These are phyloP conservation scores for Hetaerina americana DNA, from an alignment of 1,140 invertebrate species.

Conservation along the genomic window DNA sequence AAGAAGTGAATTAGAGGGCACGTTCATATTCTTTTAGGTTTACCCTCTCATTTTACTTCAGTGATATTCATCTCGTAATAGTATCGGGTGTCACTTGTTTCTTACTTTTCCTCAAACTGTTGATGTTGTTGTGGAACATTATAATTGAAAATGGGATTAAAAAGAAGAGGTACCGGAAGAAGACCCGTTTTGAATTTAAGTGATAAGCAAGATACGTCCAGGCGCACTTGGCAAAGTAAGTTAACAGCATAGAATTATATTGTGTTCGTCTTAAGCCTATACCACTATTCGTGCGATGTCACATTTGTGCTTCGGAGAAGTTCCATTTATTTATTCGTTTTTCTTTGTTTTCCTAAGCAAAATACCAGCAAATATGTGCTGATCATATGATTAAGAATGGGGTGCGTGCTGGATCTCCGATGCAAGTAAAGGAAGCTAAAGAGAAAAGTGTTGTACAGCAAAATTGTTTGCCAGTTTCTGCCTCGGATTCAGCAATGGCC, in stretches of 20 bases:
- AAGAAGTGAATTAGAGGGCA: no score
- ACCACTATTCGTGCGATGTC: no score
- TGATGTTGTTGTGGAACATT: not conserved
- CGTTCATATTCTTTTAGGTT: no score
- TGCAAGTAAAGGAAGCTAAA: not conserved
- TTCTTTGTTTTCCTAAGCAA: constrained; percentile 21
- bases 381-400: constrained; percentile 14
- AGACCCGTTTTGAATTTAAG: constrained; percentile 15
- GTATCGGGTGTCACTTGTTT: not conserved
- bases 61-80: no score
- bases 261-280: no score
- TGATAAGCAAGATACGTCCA: constrained; percentile 10
- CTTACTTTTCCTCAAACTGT: not conserved
- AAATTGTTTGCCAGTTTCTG: constrained; percentile 12
- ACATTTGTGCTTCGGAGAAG: no score
- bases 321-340: not conserved
- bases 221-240: constrained; percentile 18
- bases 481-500: not conserved
- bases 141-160: not conserved
- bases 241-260: no score
- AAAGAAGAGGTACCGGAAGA: constrained; percentile 11
- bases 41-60: no score
- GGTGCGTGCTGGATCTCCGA: not conserved
- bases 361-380: constrained; percentile 24
- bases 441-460: constrained; percentile 16